phyloP scores from a whole-genome alignment of 2,888 invertebrate species.

The Drosophila niveifrons region DNA sequence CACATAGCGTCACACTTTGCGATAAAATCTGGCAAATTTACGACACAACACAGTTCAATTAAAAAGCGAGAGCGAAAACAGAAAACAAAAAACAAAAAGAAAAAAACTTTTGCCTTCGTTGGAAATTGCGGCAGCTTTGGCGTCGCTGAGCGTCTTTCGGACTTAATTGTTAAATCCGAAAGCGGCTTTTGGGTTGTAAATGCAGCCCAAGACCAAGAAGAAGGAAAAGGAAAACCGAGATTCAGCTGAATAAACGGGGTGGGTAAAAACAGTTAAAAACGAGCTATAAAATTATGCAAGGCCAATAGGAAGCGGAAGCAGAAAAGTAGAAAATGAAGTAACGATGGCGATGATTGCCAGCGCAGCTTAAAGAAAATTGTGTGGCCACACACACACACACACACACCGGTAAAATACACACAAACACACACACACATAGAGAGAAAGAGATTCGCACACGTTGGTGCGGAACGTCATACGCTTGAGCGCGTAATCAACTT shows the following conservation, averaged over 20 bases:
- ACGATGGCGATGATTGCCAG: slow-evolving; percentile 49
- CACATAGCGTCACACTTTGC: background rate
- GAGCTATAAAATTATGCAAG: slow-evolving; percentile 49
- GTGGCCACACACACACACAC: slow-evolving; percentile 17
- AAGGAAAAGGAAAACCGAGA: too few species aligned
- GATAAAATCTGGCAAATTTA: slow-evolving; percentile 25
- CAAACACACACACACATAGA: slow-evolving; percentile 18
- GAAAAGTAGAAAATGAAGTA: slow-evolving; percentile 37
- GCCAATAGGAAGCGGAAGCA: slow-evolving; percentile 24
- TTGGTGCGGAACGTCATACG: slow-evolving; percentile 13
- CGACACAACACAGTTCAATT: slow-evolving; percentile 25
- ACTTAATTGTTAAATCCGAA: slow-evolving; percentile 33
- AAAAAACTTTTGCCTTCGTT: background rate
- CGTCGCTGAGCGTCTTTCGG: slow-evolving; percentile 9
- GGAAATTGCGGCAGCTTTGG: slow-evolving; percentile 6
- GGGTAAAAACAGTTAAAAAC: slow-evolving; percentile 18
- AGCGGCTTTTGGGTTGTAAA: slow-evolving; percentile 36
- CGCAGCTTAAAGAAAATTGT: slow-evolving; percentile 34
- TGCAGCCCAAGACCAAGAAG: slow-evolving; percentile 11
- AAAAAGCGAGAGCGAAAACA: slow-evolving; percentile 11
- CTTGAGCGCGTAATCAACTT: slow-evolving; percentile 46
- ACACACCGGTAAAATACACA: slow-evolving; percentile 9
- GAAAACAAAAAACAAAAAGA: slow-evolving; percentile 3
- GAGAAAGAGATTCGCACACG: slow-evolving; percentile 12
- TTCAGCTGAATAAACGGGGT: background rate